Base-by-base conservation (phyloP, 2,888 invertebrate genomes). In the Polyommatus icarus region DNA sequence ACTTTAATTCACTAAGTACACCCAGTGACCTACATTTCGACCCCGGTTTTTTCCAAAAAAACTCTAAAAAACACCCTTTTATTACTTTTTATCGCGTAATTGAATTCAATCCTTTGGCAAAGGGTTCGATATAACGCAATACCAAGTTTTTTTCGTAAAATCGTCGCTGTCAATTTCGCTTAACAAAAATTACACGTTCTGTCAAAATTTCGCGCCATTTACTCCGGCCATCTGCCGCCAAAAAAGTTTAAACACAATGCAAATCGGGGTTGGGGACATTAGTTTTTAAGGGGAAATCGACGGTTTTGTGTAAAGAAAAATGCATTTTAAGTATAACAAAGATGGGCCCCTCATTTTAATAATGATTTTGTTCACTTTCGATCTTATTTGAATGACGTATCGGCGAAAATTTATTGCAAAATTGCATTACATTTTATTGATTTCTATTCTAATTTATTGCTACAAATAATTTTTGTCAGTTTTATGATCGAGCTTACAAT, bases 191-290 rank as follows among this genome's bases (percentile, higher is more conserved):
- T 91, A 90, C 87, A 89, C 89, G 90, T 89, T 86, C 90, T 92
- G 91, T 92, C 92, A 93, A 93, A 93, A 93, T 91, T 90, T 92
- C 93, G 93, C 93, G 91, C 93, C 93, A 93, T 94, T 93, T 92
- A 91, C 86, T 84, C 84, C 85, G 89, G 89, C 88, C 94, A 94
- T 93, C 93, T 94, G 94, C 90, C 87, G 87, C 82, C 79, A 84
- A 92, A 92, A 91, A 88, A 84, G 85, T 83, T 91, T 89, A 88
- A 89, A 86, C 87, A 92, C 93, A 94, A 93, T 93, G 92, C 92
- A 93, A 93, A 93, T 93, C 92, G 91, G 92, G 92, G 91, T 86
- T 87, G 82, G 84, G 86, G 87, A 91, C 90, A 91, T 93, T 88
- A 89, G 90, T 91, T 93, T 94, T 94, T 92, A 90, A 92, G 93